Evolutionary conservation across 2,888 invertebrate species (phyloP).

Genomic region (Deilephila porcellus): DNA sequence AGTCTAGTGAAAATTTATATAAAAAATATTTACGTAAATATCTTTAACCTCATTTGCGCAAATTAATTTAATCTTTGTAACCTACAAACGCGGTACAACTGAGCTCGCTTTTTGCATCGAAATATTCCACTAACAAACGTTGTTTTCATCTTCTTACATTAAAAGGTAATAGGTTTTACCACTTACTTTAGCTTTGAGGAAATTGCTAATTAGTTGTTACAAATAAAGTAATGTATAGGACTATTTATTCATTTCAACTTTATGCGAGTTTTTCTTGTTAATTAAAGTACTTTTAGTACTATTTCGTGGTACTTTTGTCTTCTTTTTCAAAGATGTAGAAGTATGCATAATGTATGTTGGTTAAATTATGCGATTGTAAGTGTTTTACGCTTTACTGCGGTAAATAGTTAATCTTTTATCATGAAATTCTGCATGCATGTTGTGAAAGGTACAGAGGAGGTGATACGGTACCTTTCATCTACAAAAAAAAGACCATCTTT

Average conservation of each 20-base stretch:
- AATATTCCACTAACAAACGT: constrained; percentile 21
- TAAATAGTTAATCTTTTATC: no score
- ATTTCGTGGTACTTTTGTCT: neutral
- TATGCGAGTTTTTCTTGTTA: neutral
- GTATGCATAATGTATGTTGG: no score
- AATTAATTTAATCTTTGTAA: neutral
- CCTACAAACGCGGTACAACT: neutral
- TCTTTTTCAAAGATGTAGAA: no score
- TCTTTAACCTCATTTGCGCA: no score
- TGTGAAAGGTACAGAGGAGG: no score
- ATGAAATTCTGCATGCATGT: no score
- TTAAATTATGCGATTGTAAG: no score
- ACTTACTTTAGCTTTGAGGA: constrained; percentile 13
- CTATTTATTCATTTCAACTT: neutral
- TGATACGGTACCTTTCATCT: no score
- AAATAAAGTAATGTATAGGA: neutral
- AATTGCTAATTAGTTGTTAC: neutral
- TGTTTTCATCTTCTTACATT: neutral
- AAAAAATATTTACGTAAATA: no score
- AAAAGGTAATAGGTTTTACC: constrained; percentile 5
- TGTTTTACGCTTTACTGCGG: no score
- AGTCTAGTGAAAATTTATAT: no score
- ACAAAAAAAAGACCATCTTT: no score
- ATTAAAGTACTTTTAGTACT: neutral
- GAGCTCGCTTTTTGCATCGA: neutral